These are phyloP conservation scores for Platycheirus albimanus DNA, from an alignment of 2,888 invertebrate genomes.

Conservation along the genomic window DNA sequence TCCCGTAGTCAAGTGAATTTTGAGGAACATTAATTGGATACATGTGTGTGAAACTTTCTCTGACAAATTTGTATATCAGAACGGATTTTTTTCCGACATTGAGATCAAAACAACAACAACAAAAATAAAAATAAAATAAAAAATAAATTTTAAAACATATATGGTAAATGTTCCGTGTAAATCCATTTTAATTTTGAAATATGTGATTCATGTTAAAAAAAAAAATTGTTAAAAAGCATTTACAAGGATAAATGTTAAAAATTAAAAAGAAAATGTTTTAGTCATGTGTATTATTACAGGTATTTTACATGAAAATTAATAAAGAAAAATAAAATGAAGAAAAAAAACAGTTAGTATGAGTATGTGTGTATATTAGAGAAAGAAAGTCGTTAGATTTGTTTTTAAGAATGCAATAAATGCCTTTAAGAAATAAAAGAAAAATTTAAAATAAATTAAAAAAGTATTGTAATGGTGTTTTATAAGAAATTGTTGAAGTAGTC, in stretches of 20 bases:
- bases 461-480: constrained; percentile 56
- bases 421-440: constrained; percentile 54
- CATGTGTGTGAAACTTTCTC: background rate
- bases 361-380: constrained; percentile 36
- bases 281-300: constrained; percentile 72
- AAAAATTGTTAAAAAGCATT: constrained; percentile 47
- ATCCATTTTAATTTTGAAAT: constrained; percentile 56
- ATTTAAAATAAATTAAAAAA: constrained; percentile 25
- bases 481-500: constrained; percentile 38
- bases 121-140: no score
- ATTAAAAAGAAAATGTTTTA: constrained; percentile 57
- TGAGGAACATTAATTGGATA: constrained; percentile 57
- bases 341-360: constrained; percentile 16
- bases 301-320: constrained; percentile 57
- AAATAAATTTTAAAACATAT: constrained; percentile 28
- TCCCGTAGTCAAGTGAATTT: constrained; percentile 47
- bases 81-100: constrained; percentile 17
- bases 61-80: constrained; percentile 37
- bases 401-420: constrained; percentile 71
- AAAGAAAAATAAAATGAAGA: constrained; percentile 39
- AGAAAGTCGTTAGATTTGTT: constrained; percentile 64
- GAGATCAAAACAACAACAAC: background rate
- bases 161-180: constrained; percentile 68
- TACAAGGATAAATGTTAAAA: constrained; percentile 46
- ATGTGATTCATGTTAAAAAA: constrained; percentile 64